A percentile compares a stretch with the other conserved stretches of the same genome.
phyloP scores from a whole-genome alignment of 2,888 invertebrate species.

The Callinectes sapidus region DNA sequence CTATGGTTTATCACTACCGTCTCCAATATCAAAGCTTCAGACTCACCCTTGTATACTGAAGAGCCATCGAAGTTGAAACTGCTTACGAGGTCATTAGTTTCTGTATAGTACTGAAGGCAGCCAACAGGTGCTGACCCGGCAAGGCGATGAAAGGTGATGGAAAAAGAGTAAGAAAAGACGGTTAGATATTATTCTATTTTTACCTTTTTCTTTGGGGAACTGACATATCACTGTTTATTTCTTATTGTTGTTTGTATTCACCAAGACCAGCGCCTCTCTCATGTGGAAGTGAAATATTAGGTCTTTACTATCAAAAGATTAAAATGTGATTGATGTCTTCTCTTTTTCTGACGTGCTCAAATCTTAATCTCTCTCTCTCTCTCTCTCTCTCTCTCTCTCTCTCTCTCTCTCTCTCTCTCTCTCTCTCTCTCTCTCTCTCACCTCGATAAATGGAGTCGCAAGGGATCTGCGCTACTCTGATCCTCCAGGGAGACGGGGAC shows the following conservation, averaged over 20 bases:
- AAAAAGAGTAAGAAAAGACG: background rate
- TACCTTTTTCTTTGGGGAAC: too few relatives aligned
- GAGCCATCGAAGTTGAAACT: constrained; percentile 67
- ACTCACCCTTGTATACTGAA: background rate
- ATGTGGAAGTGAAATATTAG: too few relatives aligned
- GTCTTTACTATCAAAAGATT: too few relatives aligned
- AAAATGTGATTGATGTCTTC: too few relatives aligned
- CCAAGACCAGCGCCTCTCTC: too few relatives aligned
- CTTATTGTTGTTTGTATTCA: too few relatives aligned
- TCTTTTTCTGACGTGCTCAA: too few relatives aligned
- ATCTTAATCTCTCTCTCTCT: background rate
- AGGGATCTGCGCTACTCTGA: constrained; percentile 84
- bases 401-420: background rate
- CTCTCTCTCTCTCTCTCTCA: constrained; percentile 75
- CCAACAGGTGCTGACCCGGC: constrained; percentile 50
- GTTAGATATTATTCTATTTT: too few relatives aligned
- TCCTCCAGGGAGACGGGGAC: constrained; percentile 82
- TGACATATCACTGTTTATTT: too few relatives aligned
- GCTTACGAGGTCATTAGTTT: constrained; percentile 57
- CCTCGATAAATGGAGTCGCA: constrained; percentile 84
- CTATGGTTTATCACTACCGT: background rate
- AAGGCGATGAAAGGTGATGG: background rate
- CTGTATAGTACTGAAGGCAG: constrained; percentile 63
- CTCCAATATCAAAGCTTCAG: background rate
- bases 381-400: constrained; percentile 25